phyloP scores from a whole-genome alignment of 1,140 invertebrate genomes.

The Drosophila sp. region DNA sequence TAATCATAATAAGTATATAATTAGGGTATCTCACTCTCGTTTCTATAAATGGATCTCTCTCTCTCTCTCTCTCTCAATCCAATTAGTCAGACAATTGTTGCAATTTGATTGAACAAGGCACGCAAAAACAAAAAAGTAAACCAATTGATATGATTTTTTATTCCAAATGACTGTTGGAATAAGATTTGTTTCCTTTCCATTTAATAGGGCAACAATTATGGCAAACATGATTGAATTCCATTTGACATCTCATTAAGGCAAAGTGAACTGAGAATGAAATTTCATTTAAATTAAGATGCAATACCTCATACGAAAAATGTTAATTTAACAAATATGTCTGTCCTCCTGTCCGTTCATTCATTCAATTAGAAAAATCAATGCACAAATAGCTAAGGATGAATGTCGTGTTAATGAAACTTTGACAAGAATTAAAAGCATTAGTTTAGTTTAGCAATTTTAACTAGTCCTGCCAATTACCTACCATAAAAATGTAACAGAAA shows the following conservation, averaged over 20 bases:
- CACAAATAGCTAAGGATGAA: too few relatives aligned
- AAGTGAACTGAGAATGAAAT: too few relatives aligned
- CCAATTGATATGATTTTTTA: neutral
- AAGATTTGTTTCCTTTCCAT: slow-evolving; percentile 14
- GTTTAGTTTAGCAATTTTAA: too few relatives aligned
- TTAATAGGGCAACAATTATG: slow-evolving; percentile 33
- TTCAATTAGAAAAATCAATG: too few relatives aligned
- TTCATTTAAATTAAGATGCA: too few relatives aligned
- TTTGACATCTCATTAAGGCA: slow-evolving; percentile 1
- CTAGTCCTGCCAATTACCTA: too few relatives aligned
- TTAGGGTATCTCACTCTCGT: slow-evolving; percentile 13
- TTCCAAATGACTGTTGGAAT: slow-evolving; percentile 31
- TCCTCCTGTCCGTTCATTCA: too few relatives aligned
- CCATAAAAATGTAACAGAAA: too few relatives aligned
- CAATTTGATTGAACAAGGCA: slow-evolving; percentile 25
- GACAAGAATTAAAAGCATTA: too few relatives aligned
- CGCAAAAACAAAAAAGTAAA: neutral
- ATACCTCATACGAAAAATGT: too few relatives aligned
- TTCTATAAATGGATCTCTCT: neutral
- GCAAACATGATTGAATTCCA: slow-evolving; percentile 4
- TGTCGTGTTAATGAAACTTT: too few relatives aligned
- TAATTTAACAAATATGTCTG: too few relatives aligned
- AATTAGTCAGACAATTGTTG: slow-evolving; percentile 31
- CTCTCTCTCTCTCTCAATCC: neutral
- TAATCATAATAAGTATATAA: slow-evolving; percentile 6